phyloP scores from a whole-genome alignment of 2,888 invertebrate species.

The Alentia gelatinosa region DNA sequence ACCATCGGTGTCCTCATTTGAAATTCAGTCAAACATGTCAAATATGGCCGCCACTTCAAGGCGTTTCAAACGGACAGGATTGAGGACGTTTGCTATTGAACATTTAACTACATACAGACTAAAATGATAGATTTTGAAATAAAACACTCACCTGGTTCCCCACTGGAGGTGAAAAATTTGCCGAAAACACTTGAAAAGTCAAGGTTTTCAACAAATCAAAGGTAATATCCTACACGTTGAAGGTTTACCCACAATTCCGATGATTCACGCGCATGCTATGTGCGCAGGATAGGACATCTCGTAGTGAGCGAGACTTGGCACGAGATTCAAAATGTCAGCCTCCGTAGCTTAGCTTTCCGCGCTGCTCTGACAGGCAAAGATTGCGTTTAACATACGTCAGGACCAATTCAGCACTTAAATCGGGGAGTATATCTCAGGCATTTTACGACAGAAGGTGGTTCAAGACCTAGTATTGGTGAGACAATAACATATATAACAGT shows the following conservation, averaged over 20 bases:
- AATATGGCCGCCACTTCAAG: constrained; percentile 57
- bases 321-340: constrained; percentile 44
- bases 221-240: constrained; percentile 58
- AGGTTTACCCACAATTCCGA: constrained; percentile 58
- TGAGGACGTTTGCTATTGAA: constrained; percentile 5
- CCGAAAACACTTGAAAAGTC: constrained; percentile 51
- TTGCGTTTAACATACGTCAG: too few relatives aligned
- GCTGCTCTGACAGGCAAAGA: too few relatives aligned
- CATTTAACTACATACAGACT: background rate
- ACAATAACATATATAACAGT: too few relatives aligned
- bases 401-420: too few relatives aligned
- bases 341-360: too few relatives aligned
- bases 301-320: background rate
- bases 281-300: constrained; percentile 39
- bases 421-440: too few relatives aligned
- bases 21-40: constrained; percentile 59
- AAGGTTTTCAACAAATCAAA: constrained; percentile 46
- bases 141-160: constrained; percentile 1
- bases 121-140: background rate
- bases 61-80: constrained; percentile 49
- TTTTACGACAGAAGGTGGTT: too few relatives aligned
- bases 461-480: too few relatives aligned
- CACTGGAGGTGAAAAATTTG: background rate
- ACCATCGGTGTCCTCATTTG: constrained; percentile 54
- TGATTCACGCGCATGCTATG: constrained; percentile 56